Base-by-base conservation (phyloP, 37 sponge, comb jelly and placozoan genomes). In the Axinella damicornis region DNA sequence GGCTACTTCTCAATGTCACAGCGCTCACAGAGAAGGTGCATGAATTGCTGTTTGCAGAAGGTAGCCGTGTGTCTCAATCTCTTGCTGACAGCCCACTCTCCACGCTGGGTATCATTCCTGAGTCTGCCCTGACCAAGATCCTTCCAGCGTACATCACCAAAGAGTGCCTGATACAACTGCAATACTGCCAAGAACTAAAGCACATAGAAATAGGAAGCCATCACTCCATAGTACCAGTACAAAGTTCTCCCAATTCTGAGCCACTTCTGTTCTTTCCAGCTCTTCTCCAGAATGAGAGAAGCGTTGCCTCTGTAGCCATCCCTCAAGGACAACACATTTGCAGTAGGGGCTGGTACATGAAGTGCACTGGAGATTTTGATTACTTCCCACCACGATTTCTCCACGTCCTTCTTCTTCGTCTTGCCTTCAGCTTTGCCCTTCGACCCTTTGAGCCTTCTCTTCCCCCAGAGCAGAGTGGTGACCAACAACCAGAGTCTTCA, bases 341-440 rank as follows among this genome's bases (percentile, higher is more conserved):
- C 52, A 24, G 37, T 22, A 57, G 66, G 22, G 86, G 86, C 19
- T 85, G 86, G 86, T 77, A 53, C 33, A 22, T 73, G 21, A 16
- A 56, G 52, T 76, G 77, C 54, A 77, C 30, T 20, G 71, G 40
- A 53, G 17, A 76, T 1, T 53, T 34, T 55, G 65, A 77, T 38
- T 77, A 24, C 58, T 70, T 85, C 33, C 78, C 77, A 21, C 59
- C 86, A 52, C 77, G 86, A 57, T 85, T 85, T 66, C 37, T 77
- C 9, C 78, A 77, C 55, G 56, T 77, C 40, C 71, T 85, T 14
- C 64, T 85, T 22, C 30, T 85, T 14, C 20, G 78, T 22, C n/a
- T 77, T 16, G 78, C 77, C 27, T 69, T 69, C n/a, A 34, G 19
- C 15, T 85, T 69, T 40, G 70, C 78, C 38, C 57, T 77, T 77